Conservation (phyloP, 2,888 invertebrate genomes). For the Nomada goodeniana region DNA sequence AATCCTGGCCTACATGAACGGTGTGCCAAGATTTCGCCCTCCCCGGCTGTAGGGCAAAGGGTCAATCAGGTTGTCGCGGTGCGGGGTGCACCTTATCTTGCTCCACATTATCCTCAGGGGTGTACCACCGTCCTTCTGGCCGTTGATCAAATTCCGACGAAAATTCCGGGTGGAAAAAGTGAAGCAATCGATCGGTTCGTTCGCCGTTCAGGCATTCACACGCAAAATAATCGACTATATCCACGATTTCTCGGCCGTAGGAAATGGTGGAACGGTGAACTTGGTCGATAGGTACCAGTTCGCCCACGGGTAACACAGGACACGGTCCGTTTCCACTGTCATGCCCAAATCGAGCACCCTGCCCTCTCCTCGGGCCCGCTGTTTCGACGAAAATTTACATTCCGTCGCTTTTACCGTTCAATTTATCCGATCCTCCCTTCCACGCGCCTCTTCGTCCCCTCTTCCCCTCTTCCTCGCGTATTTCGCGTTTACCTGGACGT, state of each 20-base stretch:
- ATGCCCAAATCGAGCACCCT: slow-evolving; percentile 64
- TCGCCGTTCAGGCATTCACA: neutral
- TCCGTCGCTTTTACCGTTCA: slow-evolving; percentile 25
- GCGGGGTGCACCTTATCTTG: neutral
- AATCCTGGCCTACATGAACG: slow-evolving; percentile 74
- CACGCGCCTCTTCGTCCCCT: neutral
- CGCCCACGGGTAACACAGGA: slow-evolving; percentile 56
- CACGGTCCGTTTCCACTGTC: slow-evolving; percentile 15
- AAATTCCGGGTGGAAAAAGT: too few relatives aligned
- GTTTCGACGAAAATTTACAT: slow-evolving; percentile 41
- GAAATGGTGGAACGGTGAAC: slow-evolving; percentile 41
- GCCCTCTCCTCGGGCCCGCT: slow-evolving; percentile 5
- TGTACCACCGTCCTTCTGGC: too few relatives aligned
- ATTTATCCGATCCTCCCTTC: slow-evolving; percentile 20
- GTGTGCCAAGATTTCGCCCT: slow-evolving; percentile 70
- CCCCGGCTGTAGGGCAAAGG: slow-evolving; percentile 40
- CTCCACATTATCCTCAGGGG: neutral
- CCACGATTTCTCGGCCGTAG: neutral
- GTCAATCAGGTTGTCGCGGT: neutral
- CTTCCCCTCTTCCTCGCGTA: neutral
- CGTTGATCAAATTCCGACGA: too few relatives aligned
- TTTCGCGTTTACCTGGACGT: neutral
- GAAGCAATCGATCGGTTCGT: neutral
- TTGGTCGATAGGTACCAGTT: slow-evolving; percentile 60
- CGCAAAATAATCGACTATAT: neutral